Evolutionary conservation across 2,797 vertebrate species (phyloP).

Genomic region (Anolis apletophallus): DNA sequence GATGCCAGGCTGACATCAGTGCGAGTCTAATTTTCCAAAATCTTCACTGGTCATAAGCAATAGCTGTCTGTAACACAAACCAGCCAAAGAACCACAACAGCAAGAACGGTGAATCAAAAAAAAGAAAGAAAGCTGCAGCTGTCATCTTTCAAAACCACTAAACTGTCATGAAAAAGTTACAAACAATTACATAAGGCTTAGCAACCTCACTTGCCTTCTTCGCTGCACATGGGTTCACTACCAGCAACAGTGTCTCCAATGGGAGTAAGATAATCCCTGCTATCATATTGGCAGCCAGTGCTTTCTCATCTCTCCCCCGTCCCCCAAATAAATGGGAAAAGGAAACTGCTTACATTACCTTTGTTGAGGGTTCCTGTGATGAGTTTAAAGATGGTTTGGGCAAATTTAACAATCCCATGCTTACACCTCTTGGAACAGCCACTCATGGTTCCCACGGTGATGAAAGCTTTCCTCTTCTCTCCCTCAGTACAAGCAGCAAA

Average conservation of each 20-base stretch:
- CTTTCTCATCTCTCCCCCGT: background rate
- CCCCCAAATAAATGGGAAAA: background rate
- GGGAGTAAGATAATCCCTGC: background rate
- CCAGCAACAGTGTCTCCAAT: constrained; percentile 15
- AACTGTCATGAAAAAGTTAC: constrained; percentile 57
- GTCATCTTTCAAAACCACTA: constrained; percentile 18
- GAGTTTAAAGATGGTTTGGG: constrained; percentile 86
- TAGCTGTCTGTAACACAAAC: constrained; percentile 47
- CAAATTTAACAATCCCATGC: constrained; percentile 90
- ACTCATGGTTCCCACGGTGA: constrained; percentile 80
- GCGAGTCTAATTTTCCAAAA: background rate
- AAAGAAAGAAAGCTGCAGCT: background rate
- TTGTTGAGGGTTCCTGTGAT: constrained; percentile 90
- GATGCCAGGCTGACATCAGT: background rate
- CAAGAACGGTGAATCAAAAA: background rate
- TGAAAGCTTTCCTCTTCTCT: constrained; percentile 24
- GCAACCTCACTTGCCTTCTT: constrained; percentile 21
- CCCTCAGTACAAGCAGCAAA: background rate
- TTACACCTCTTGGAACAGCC: constrained; percentile 90
- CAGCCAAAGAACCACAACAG: background rate
- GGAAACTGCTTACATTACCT: constrained; percentile 79
- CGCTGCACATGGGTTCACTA: constrained; percentile 43
- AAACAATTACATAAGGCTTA: constrained; percentile 55
- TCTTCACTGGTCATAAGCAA: background rate
- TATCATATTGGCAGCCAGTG: background rate